phyloP scores from a whole-genome alignment of 2,888 invertebrate genomes.

The Melipona bicolor region DNA sequence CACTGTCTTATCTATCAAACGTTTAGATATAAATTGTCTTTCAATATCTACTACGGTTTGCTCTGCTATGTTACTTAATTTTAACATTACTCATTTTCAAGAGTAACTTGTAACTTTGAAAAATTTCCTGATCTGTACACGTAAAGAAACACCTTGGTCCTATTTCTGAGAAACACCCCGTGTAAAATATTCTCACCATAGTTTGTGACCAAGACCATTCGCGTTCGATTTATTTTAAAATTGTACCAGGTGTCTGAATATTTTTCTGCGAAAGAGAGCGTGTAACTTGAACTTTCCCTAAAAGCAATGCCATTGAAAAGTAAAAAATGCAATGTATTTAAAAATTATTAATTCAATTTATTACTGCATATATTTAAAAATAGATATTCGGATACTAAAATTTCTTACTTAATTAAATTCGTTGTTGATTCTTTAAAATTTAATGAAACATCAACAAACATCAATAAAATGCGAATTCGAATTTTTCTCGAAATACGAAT shows the following conservation, averaged over 20 bases:
- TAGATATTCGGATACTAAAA: neutral
- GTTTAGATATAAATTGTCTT: neutral
- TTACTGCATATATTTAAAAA: neutral
- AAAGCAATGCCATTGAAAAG: neutral
- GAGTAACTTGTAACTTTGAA: no score
- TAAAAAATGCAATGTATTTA: neutral
- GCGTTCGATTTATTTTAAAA: neutral
- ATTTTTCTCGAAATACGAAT: neutral
- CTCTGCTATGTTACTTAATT: neutral
- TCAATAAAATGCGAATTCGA: neutral
- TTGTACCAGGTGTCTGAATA: neutral
- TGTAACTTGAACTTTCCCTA: neutral
- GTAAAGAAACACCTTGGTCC: neutral
- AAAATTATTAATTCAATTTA: neutral
- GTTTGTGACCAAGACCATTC: neutral
- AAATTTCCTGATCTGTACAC: no score
- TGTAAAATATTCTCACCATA: neutral
- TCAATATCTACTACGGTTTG: neutral
- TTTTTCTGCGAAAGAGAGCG: slow-evolving; percentile 4
- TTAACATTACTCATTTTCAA: no score
- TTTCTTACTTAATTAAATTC: neutral
- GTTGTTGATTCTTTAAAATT: neutral
- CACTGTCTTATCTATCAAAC: neutral
- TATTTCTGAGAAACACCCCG: neutral
- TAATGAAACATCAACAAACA: neutral